Evolutionary conservation across 2,888 invertebrate genomes (phyloP).

Genomic region (Cheilosia impressa): DNA sequence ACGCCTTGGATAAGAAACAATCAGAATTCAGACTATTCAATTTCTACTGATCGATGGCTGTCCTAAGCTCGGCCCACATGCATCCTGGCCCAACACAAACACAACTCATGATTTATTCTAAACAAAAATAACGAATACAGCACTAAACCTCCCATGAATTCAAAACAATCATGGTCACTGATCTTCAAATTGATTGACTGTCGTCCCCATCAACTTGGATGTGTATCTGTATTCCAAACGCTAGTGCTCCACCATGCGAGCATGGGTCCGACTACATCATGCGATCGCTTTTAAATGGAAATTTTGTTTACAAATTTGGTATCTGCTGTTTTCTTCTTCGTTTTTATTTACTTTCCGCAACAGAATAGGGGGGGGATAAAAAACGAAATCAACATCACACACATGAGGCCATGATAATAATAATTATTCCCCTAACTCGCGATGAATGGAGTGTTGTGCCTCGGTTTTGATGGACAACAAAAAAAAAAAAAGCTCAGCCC

Average conservation of each 20-base stretch:
- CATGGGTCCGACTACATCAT: not conserved
- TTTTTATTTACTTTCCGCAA: constrained; percentile 46
- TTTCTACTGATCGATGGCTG: not conserved
- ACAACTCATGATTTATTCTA: constrained; percentile 13
- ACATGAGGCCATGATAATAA: constrained; percentile 20
- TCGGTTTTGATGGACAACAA: constrained; percentile 7
- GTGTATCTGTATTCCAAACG: constrained; percentile 58
- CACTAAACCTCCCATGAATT: constrained; percentile 52
- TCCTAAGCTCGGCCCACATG: not conserved
- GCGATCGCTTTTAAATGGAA: constrained; percentile 50
- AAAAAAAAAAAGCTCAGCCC: not conserved
- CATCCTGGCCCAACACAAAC: not conserved
- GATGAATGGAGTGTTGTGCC: constrained; percentile 20
- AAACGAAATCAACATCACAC: constrained; percentile 5
- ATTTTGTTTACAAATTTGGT: constrained; percentile 68
- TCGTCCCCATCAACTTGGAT: constrained; percentile 63
- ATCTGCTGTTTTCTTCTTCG: constrained; percentile 44
- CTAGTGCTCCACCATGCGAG: constrained; percentile 4
- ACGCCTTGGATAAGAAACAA: not conserved
- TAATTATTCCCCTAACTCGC: constrained; percentile 16
- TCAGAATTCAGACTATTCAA: constrained; percentile 4
- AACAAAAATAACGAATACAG: constrained; percentile 26
- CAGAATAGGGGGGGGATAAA: not conserved
- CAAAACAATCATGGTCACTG: constrained; percentile 62
- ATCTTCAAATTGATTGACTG: constrained; percentile 68